Evolutionary conservation across 2,113 vertebrate species (phyloP).

Genomic region (Suricata suricatta): DNA sequence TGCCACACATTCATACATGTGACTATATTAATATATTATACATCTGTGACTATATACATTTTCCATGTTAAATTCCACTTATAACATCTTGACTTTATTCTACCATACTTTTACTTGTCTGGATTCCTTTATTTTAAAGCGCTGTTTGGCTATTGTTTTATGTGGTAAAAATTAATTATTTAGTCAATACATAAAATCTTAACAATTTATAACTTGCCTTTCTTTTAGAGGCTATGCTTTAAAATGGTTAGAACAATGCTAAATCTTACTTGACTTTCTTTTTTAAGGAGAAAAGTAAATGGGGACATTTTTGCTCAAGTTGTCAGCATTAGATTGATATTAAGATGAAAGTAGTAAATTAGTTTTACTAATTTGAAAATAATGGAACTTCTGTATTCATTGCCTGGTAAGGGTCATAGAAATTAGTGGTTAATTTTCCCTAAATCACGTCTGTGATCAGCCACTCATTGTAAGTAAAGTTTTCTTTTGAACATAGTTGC

Average conservation of each 20-base stretch:
- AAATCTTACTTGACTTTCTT: slow-evolving; percentile 67
- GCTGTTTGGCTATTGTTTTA: slow-evolving; percentile 38
- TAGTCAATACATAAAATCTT: slow-evolving; percentile 79
- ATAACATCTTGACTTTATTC: neutral
- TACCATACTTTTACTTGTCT: slow-evolving; percentile 73
- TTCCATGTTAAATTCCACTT: slow-evolving; percentile 69
- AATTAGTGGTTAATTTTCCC: neutral
- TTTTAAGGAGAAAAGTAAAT: slow-evolving; percentile 61
- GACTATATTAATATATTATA: neutral
- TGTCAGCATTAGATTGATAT: slow-evolving; percentile 13
- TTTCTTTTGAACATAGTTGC: neutral
- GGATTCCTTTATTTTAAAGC: slow-evolving; percentile 29
- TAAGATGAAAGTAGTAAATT: slow-evolving; percentile 35
- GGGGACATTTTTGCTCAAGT: slow-evolving; percentile 53
- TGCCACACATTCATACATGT: neutral
- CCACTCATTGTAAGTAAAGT: neutral
- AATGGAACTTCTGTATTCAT: neutral
- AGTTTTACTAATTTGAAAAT: neutral
- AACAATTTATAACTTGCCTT: slow-evolving; percentile 76
- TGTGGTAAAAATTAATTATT: slow-evolving; percentile 60
- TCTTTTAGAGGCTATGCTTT: slow-evolving; percentile 64
- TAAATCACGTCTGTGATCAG: neutral
- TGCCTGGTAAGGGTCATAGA: neutral
- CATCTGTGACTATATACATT: neutral
- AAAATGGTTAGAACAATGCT: slow-evolving; percentile 73